Percentiles rank a stretch among this genome's conserved stretches.
These are phyloP conservation scores for Norana najaformis DNA, from an alignment of 2,888 invertebrate species.

Conservation along the genomic window DNA sequence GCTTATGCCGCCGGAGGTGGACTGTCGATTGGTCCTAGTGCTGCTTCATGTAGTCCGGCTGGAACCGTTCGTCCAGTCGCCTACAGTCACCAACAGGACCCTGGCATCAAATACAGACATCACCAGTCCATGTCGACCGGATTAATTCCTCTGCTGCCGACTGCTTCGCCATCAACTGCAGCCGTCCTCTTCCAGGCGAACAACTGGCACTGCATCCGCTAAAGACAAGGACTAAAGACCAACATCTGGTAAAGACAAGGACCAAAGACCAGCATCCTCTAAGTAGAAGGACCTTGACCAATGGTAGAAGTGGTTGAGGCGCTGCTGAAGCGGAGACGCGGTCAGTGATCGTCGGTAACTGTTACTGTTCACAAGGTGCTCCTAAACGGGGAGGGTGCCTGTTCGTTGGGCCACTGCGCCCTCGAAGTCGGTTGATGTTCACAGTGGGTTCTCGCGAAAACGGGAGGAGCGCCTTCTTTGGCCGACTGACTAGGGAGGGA, in stretches of 20 bases:
- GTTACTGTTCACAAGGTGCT: no score
- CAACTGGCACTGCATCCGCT: conserved; percentile 7
- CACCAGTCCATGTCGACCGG: not conserved
- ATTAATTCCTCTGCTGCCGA: not conserved
- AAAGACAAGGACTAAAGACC: not conserved
- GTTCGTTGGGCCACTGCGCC: no score
- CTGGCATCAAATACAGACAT: not conserved
- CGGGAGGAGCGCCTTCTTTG: no score
- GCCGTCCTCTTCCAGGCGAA: not conserved
- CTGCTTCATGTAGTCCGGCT: not conserved
- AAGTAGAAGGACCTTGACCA: no score
- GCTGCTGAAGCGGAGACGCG: not conserved
- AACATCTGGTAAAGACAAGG: not conserved
- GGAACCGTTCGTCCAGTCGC: not conserved
- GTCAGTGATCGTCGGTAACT: no score
- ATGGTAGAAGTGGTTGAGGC: not conserved
- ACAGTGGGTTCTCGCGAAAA: no score
- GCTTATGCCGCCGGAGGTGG: not conserved
- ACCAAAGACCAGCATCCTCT: not conserved
- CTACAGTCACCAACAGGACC: not conserved
- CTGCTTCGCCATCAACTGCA: not conserved
- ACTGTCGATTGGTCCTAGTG: not conserved
- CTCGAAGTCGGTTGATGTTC: no score
- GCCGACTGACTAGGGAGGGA: no score
- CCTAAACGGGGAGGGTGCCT: no score